phyloP scores from a whole-genome alignment of 2,888 invertebrate genomes.

The Drepanosiphum platanoidis region DNA sequence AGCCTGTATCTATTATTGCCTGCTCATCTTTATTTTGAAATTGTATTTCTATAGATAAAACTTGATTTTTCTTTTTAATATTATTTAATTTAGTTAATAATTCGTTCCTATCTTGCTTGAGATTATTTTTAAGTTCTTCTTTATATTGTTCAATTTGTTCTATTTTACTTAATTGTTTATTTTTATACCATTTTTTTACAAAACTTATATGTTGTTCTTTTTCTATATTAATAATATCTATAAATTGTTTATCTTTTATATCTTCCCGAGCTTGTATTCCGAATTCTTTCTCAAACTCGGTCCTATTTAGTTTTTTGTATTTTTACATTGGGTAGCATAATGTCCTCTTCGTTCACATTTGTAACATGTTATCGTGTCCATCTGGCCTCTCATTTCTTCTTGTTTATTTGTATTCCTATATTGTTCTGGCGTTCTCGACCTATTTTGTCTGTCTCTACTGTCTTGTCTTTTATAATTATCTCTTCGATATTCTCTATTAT shows the following conservation, averaged over 20 bases:
- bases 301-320: background rate
- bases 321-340: background rate
- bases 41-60: background rate
- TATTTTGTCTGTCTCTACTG: background rate
- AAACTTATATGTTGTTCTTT: background rate
- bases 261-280: slow-evolving; percentile 11
- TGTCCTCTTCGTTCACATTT: background rate
- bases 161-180: background rate
- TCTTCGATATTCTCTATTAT: background rate
- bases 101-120: background rate
- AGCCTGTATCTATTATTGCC: slow-evolving; percentile 4
- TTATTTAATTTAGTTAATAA: background rate
- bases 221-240: background rate
- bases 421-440: background rate
- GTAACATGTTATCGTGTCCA: background rate
- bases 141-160: background rate
- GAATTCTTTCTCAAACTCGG: background rate
- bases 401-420: background rate
- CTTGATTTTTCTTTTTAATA: background rate
- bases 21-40: background rate
- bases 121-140: background rate
- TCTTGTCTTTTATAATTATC: slow-evolving; percentile 8
- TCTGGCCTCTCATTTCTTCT: background rate
- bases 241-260: background rate
- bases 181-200: slow-evolving; percentile 1